phyloP scores from a whole-genome alignment of 2,797 vertebrate genomes.

The Champsocephalus gunnari region DNA sequence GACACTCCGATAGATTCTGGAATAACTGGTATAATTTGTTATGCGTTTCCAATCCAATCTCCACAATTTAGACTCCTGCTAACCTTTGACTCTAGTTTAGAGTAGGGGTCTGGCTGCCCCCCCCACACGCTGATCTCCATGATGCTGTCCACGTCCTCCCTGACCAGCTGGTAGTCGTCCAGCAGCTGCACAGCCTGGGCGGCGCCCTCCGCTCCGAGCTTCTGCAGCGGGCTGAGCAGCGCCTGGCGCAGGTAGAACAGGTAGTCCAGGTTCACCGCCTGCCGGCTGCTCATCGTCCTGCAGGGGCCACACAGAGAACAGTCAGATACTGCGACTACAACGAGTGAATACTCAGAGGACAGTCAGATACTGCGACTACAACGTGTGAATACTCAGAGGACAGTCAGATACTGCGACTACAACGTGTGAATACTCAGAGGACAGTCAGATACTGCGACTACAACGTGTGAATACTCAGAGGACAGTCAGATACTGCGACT shows the following conservation, averaged over 20 bases:
- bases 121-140: conserved; percentile 96
- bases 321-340: no score
- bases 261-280: conserved; percentile 93
- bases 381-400: no score
- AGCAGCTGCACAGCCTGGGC: conserved; percentile 87
- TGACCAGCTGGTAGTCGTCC: conserved; percentile 93
- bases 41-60: background rate
- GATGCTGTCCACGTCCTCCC: conserved; percentile 95
- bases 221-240: conserved; percentile 88
- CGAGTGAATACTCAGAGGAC: no score
- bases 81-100: conserved; percentile 96
- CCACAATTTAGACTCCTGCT: background rate
- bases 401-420: background rate
- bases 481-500: no score
- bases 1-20: background rate
- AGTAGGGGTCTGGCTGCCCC: conserved; percentile 90
- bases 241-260: conserved; percentile 87
- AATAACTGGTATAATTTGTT: no score
- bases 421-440: background rate
- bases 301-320: background rate
- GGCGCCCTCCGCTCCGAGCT: conserved; percentile 88
- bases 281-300: conserved; percentile 89
- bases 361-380: no score
- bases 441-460: no score
- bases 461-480: no score